Evolutionary conservation across 2,888 invertebrate species (phyloP).

Genomic region (Andrena flavipes): DNA sequence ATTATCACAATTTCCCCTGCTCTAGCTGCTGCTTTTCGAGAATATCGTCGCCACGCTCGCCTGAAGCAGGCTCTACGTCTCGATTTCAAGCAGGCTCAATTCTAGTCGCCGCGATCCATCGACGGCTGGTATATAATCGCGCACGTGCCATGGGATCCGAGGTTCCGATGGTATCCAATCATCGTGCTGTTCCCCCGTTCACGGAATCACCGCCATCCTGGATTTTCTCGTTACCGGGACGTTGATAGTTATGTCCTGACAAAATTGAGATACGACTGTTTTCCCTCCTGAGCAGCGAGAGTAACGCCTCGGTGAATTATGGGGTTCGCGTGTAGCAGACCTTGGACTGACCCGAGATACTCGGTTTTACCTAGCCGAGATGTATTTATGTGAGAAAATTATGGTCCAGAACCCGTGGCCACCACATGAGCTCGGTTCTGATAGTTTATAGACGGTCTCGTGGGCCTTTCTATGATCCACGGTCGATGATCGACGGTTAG

Average conservation of each 20-base stretch:
- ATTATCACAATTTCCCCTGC: too few relatives aligned
- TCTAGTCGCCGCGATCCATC: conserved; percentile 25
- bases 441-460: conserved; percentile 31
- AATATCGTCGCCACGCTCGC: conserved; percentile 47
- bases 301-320: conserved; percentile 72
- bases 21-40: too few relatives aligned
- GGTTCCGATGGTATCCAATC: conserved; percentile 46
- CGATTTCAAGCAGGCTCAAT: conserved; percentile 13
- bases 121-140: conserved; percentile 52
- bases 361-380: conserved; percentile 63
- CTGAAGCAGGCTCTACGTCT: too few relatives aligned
- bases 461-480: conserved; percentile 36
- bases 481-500: conserved; percentile 57
- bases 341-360: conserved; percentile 52
- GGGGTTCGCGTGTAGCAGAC: conserved; percentile 68
- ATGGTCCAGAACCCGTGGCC: conserved; percentile 58
- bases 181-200: conserved; percentile 3
- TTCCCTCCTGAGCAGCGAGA: conserved; percentile 16
- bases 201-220: conserved; percentile 23
- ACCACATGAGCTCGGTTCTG: conserved; percentile 28
- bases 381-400: conserved; percentile 78
- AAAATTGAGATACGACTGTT: conserved; percentile 72
- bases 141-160: conserved; percentile 64
- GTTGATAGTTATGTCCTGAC: conserved; percentile 66
- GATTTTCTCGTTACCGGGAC: conserved; percentile 65